A percentile compares a stretch with the other conserved stretches of the same genome.
phyloP scores from a whole-genome alignment of 2,888 invertebrate species.

The Patella caerulea region DNA sequence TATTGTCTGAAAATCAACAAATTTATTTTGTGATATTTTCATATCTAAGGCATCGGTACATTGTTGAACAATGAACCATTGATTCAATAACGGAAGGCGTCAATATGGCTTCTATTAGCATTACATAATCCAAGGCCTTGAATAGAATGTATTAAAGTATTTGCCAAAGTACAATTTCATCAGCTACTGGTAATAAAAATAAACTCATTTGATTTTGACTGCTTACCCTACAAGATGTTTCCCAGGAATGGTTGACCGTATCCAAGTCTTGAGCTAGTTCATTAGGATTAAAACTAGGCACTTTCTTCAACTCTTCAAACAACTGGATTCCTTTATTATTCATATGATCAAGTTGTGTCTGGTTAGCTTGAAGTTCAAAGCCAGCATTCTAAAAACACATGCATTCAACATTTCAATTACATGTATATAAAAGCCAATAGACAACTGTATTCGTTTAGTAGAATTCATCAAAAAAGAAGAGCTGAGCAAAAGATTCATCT shows the following conservation, averaged over 20 bases:
- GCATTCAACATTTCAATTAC: no score
- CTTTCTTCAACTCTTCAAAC: conserved; percentile 63
- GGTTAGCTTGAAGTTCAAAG: conserved; percentile 66
- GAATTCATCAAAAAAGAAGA: not conserved
- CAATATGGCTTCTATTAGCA: not conserved
- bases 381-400: conserved; percentile 60
- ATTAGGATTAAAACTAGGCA: conserved; percentile 56
- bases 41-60: no score
- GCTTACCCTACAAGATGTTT: conserved; percentile 55
- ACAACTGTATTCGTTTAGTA: not conserved
- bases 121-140: not conserved
- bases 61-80: no score
- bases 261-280: conserved; percentile 59
- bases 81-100: no score
- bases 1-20: conserved; percentile 74
- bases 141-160: not conserved
- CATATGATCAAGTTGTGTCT: conserved; percentile 78
- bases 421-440: no score
- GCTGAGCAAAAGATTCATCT: not conserved
- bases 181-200: not conserved
- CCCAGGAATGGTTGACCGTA: conserved; percentile 59
- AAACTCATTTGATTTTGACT: not conserved
- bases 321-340: conserved; percentile 75
- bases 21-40: no score
- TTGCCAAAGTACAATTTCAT: not conserved